Evolutionary conservation across 35 echinoderm and acorn worm species (phyloP).

Genomic region (Strongylocentrotus purpuratus): DNA sequence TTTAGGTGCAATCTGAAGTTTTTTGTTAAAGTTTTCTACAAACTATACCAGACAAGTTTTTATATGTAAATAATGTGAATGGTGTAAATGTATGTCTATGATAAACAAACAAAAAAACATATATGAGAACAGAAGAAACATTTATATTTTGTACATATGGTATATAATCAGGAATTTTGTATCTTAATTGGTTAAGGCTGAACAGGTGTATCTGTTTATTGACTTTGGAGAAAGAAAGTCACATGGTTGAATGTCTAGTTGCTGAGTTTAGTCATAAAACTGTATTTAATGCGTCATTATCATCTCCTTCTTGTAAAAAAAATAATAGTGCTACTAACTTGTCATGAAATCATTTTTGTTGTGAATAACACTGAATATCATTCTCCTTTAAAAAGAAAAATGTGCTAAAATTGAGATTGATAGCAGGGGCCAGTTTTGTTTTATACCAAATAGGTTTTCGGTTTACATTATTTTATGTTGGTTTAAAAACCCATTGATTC

Average conservation of each 20-base stretch:
- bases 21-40: not conserved
- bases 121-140: not conserved
- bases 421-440: not conserved
- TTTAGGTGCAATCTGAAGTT: not conserved
- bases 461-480: not conserved
- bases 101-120: not conserved
- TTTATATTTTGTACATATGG: not conserved
- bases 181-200: not conserved
- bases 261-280: not conserved
- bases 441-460: not conserved
- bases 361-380: no score
- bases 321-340: not conserved
- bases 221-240: not conserved
- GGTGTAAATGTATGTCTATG: not conserved
- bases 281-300: not conserved
- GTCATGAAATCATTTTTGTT: not conserved
- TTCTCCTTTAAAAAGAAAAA: no score
- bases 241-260: not conserved
- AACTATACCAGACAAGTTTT: not conserved
- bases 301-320: not conserved
- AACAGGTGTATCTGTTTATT: not conserved
- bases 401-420: no score
- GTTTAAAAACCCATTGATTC: no score
- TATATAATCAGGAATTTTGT: constrained; percentile 13
- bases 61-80: constrained; percentile 20